Percentiles rank a stretch among this genome's conserved stretches.
Evolutionary conservation across 2,888 invertebrate genomes (phyloP).

Genomic region (Agrochola circellaris): DNA sequence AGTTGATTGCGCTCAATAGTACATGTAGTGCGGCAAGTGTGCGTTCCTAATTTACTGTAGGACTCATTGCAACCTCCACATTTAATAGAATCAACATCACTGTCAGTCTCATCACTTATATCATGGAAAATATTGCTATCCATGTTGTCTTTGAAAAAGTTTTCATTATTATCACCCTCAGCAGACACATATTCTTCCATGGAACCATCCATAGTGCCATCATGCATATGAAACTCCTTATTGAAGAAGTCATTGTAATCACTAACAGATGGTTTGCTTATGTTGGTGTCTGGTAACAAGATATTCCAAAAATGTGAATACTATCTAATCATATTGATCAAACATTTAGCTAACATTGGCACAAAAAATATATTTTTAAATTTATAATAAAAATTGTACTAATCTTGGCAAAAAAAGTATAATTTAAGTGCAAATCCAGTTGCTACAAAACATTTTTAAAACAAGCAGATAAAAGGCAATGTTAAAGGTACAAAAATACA

Average conservation of each 20-base stretch:
- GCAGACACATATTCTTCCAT: slow-evolving; percentile 72
- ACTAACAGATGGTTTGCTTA: slow-evolving; percentile 76
- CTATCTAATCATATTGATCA: not conserved
- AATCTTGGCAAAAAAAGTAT: not conserved
- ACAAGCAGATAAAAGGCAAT: not conserved
- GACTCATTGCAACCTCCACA: slow-evolving; percentile 86
- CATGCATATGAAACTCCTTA: slow-evolving; percentile 85
- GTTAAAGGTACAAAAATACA: not conserved
- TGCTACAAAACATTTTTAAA: not conserved
- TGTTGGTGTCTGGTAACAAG: slow-evolving; percentile 75
- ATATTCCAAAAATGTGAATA: not conserved
- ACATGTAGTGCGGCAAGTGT: slow-evolving; percentile 85
- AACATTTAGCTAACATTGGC: not conserved
- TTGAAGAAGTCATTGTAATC: slow-evolving; percentile 84
- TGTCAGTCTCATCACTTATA: slow-evolving; percentile 87
- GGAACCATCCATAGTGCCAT: slow-evolving; percentile 76
- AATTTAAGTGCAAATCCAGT: not conserved
- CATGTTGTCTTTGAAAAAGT: slow-evolving; percentile 76
- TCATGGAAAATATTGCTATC: slow-evolving; percentile 73
- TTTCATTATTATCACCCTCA: slow-evolving; percentile 85
- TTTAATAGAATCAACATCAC: slow-evolving; percentile 87
- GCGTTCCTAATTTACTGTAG: slow-evolving; percentile 82
- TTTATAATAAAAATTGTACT: not conserved
- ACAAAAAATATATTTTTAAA: not conserved
- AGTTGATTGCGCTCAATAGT: slow-evolving; percentile 85